Base-by-base conservation (phyloP, 2,113 vertebrate species). In the Vidua chalybeata region DNA sequence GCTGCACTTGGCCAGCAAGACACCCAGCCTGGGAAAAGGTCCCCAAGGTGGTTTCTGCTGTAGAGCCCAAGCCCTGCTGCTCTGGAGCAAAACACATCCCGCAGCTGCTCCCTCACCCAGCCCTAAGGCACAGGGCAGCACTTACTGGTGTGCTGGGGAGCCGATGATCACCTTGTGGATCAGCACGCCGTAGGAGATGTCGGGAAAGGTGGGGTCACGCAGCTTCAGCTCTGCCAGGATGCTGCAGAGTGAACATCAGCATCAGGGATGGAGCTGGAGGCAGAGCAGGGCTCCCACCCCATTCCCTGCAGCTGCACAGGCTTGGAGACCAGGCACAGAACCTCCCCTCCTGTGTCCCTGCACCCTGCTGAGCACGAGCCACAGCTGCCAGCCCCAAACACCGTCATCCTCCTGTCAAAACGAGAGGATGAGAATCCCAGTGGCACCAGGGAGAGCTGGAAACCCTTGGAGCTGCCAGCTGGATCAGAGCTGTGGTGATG, bases 151-250 rank as follows among this genome's bases (percentile, higher is more conserved):
- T 11, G 99, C 99, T 0, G 99, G 99, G 46, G 99, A 99, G 77
- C 99, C 99, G 5, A 97, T 93, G 97, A 99, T 99, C 87, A 99
- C 98, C 94, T 97, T 98, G 97, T 99, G 98, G 95, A 99, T 99
- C 43, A 99, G 98, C 84, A 99, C 98, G 7, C 99, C 99, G 0
- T 99, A 97, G 37, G 98, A 97, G 64, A 99, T 98, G 1, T 99
- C 98, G 0, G 99, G 99, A 88, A 99, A 99, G 62, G 96, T 97
- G 5, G 98, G 96, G 68, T 99, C 99, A 82, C 98, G 98, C 77
- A 99, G 94, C 97, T 99, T 99, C 88, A 99, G 96, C 96, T 99
- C 98, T 7, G 98, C 95, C 61, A 99, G 98, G 96, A 99, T 99
- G 93, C 99, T 99, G 94, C 33, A 66, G 27, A 7, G 45, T 2